A percentile compares a stretch with the other conserved stretches of the same genome.
Evolutionary conservation across 2,888 invertebrate species (phyloP).

Genomic region (Cataglyphis altisquamis): DNA sequence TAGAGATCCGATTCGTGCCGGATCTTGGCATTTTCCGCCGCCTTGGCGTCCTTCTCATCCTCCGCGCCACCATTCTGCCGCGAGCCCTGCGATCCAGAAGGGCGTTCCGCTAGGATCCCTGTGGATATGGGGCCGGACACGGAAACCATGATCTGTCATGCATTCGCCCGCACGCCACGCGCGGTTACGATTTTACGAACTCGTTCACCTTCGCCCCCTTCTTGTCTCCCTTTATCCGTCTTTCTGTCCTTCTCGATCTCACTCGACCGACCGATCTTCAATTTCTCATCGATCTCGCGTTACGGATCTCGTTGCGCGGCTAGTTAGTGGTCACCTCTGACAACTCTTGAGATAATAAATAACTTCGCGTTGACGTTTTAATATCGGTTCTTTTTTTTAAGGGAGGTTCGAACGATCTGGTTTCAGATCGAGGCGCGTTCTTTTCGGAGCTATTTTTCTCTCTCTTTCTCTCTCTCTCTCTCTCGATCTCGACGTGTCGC

Average conservation of each 20-base stretch:
- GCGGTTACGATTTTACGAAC: conserved; percentile 66
- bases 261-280: conserved; percentile 49
- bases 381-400: not conserved
- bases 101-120: conserved; percentile 86
- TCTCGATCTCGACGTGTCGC: conserved; percentile 7
- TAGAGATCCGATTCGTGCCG: conserved; percentile 91
- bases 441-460: not conserved
- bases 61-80: conserved; percentile 67
- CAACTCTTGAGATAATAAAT: not conserved
- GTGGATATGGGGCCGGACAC: conserved; percentile 84
- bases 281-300: conserved; percentile 62
- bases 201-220: conserved; percentile 61
- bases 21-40: conserved; percentile 72
- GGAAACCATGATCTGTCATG: conserved; percentile 86
- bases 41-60: conserved; percentile 58
- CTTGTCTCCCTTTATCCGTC: conserved; percentile 32
- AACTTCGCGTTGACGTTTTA: conserved; percentile 14
- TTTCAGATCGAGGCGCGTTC: not conserved
- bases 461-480: not conserved
- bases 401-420: conserved; percentile 6
- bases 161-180: conserved; percentile 82
- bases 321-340: not conserved
- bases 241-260: conserved; percentile 56
- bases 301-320: conserved; percentile 13
- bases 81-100: conserved; percentile 79